Conservation (phyloP, 2,113 vertebrate genomes). For the Ramphastos sulfuratus region DNA sequence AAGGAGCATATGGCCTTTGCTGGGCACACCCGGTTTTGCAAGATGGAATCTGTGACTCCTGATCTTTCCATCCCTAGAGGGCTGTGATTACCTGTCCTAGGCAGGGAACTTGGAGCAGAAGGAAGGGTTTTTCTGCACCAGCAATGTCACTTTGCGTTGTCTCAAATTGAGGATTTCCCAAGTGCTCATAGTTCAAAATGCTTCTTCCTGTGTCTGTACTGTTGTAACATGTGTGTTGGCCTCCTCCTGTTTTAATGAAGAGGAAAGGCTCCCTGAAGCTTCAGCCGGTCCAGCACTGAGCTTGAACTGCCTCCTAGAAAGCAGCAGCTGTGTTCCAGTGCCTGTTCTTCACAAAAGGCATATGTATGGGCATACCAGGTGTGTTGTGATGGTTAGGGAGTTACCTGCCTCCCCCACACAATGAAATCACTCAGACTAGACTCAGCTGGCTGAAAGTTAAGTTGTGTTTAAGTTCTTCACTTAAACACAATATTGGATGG, state of each 20-base stretch:
- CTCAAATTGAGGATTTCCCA: not conserved
- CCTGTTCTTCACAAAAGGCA: not conserved
- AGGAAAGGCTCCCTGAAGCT: not conserved
- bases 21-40: not conserved
- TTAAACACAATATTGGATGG: constrained; percentile 27
- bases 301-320: not conserved
- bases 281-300: not conserved
- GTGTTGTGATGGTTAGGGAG: too few relatives aligned
- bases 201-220: not conserved
- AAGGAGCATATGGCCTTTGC: not conserved
- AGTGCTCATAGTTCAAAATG: not conserved
- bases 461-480: too few relatives aligned
- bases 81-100: not conserved
- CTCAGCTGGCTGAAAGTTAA: too few relatives aligned
- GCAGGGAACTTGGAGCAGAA: not conserved
- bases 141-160: accelerated
- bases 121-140: not conserved
- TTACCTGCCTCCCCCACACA: too few relatives aligned
- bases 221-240: accelerated
- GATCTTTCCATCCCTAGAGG: not conserved
- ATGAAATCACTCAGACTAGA: too few relatives aligned
- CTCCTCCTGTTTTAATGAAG: not conserved
- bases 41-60: not conserved
- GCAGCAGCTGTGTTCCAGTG: not conserved
- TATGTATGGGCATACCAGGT: not conserved